A percentile compares a stretch with the other conserved stretches of the same genome.
phyloP scores from a whole-genome alignment of 1,140 invertebrate species.

The Chymomyza costata region DNA sequence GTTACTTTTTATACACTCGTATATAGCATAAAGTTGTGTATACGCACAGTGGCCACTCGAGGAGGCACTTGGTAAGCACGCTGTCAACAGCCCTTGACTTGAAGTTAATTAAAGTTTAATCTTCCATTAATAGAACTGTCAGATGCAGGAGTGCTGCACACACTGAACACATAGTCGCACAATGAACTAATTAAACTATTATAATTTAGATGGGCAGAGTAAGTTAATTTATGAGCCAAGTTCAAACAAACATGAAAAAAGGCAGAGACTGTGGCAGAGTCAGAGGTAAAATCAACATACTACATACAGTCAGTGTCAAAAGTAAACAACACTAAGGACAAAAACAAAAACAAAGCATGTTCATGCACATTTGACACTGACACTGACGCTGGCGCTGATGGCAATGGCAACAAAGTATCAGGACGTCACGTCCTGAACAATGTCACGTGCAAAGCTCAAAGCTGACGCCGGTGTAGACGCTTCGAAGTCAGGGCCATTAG shows the following conservation, averaged over 20 bases:
- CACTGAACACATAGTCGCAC: too few relatives aligned
- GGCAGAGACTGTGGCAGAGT: too few relatives aligned
- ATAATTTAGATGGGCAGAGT: constrained; percentile 52
- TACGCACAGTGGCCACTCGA: constrained; percentile 24
- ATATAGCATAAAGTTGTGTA: constrained; percentile 9
- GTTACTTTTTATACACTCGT: too few relatives aligned
- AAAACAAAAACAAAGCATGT: constrained; percentile 15
- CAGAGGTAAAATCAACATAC: constrained; percentile 20
- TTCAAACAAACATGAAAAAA: too few relatives aligned
- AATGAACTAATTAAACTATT: constrained; percentile 71
- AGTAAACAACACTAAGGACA: constrained; percentile 41
- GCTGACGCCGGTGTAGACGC: constrained; percentile 1
- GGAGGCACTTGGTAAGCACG: not conserved
- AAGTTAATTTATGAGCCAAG: constrained; percentile 62
- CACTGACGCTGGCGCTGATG: constrained; percentile 8
- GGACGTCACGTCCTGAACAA: constrained; percentile 49
- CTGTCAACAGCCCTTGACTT: constrained; percentile 15
- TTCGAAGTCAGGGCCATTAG: constrained; percentile 62
- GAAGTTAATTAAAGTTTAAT: constrained; percentile 62
- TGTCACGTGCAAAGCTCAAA: not conserved
- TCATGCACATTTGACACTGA: constrained; percentile 56
- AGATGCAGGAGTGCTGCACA: constrained; percentile 50
- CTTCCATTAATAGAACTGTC: constrained; percentile 57
- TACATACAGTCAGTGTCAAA: constrained; percentile 5
- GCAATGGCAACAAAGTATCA: not conserved